Conservation (phyloP, 2,888 invertebrate genomes). For the Patella depressa region DNA sequence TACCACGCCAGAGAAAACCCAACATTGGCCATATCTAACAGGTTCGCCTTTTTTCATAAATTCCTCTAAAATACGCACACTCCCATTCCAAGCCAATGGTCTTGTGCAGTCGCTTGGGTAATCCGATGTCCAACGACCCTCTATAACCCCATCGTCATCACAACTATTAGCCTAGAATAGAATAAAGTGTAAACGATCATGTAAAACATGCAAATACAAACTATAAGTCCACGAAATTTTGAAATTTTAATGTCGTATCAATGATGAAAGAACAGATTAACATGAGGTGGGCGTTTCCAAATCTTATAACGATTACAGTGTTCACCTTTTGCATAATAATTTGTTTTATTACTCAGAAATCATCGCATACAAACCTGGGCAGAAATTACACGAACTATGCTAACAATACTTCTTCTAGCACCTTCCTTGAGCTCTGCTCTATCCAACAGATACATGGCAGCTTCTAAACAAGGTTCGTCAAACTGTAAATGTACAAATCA, state of each 20-base stretch:
- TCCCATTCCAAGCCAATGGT: constrained; percentile 67
- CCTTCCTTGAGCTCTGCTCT: constrained; percentile 51
- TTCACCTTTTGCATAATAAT: too few relatives aligned
- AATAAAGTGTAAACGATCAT: too few relatives aligned
- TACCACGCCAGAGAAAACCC: constrained; percentile 66
- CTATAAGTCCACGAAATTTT: too few relatives aligned
- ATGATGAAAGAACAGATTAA: too few relatives aligned
- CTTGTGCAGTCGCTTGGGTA: constrained; percentile 55
- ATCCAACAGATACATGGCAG: constrained; percentile 57
- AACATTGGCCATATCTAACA: constrained; percentile 68
- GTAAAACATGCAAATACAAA: too few relatives aligned
- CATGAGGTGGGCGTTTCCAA: too few relatives aligned
- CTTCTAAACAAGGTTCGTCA: constrained; percentile 62
- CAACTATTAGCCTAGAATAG: constrained; percentile 45
- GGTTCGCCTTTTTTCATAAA: constrained; percentile 55
- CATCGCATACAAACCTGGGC: constrained; percentile 78
- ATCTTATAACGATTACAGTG: too few relatives aligned
- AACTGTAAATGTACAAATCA: constrained; percentile 71
- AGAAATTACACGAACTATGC: constrained; percentile 84
- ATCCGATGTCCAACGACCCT: constrained; percentile 59
- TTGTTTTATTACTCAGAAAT: too few relatives aligned
- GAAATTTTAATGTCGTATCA: too few relatives aligned
- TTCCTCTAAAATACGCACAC: constrained; percentile 61
- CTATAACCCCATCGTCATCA: constrained; percentile 59
- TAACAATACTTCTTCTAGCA: constrained; percentile 82